Base-by-base conservation (phyloP, 2,888 invertebrate species). In the Melitaea athalia region DNA sequence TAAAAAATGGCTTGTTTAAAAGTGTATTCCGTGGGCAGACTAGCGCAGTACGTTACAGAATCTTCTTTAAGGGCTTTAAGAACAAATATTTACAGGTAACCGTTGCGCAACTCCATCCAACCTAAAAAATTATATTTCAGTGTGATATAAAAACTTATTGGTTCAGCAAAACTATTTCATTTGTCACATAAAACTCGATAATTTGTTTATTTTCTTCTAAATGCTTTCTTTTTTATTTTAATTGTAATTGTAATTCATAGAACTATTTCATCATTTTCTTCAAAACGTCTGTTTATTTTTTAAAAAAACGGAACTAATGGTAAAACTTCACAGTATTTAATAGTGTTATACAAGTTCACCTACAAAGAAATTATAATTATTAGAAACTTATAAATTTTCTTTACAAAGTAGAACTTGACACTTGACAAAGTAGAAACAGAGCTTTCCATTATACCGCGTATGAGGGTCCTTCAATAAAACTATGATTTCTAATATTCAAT, bases 1-100 rank as follows among this genome's bases (percentile, higher is more conserved):
- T 61, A 69, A 68, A n/a, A 72, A 81, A 94, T 94, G 94, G 89
- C 93, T 79, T 91, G 93, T 62, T 78, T 94, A 74, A 90, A 87
- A 78, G 86, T 91, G 77, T 93, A 91, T 86, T 87, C 91, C 72
- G 81, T 92, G 69, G 85, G 92, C 61, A 89, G 89, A 84, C 81
- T 94, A 68, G 86, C 89, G 24, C 92, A 88, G 85, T 86, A 91
- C 69, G 77, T 93, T 31, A 85, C 92, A 67, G 94, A 93, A 72
- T 88, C 89, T 38, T 86, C 93, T 63, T 79, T 91, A 72, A 85
- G 87, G 76, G 86, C 84, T 65, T 78, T 91, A 70, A 87, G 89
- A 70, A 82, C 83, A 17, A 89, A 87, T 81, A 72, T 90, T 52
- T 86, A 86, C 83, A 92, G 93, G 94, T 94, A 89, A 87, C 60